phyloP scores from a whole-genome alignment of 2,113 vertebrate species.

The Corapipo altera region DNA sequence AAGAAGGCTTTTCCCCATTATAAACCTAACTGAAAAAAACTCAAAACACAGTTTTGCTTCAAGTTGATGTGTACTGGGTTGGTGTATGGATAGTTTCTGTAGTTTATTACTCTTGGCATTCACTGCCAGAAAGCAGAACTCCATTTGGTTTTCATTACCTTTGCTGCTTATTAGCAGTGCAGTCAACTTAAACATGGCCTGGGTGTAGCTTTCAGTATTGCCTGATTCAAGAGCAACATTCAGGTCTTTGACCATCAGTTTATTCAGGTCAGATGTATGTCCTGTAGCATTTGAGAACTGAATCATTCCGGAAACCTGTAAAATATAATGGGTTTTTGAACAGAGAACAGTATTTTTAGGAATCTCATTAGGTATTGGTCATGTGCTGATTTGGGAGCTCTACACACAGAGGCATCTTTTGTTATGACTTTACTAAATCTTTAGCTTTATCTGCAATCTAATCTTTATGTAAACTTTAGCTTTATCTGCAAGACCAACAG shows the following conservation, averaged over 20 bases:
- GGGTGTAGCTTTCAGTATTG: constrained; percentile 84
- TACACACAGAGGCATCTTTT: neutral
- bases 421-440: neutral
- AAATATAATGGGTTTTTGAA: neutral
- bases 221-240: constrained; percentile 79
- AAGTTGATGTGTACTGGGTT: neutral
- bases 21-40: neutral
- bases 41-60: neutral
- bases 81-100: neutral
- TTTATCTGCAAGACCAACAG: neutral
- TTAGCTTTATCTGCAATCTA: neutral
- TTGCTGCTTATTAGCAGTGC: constrained; percentile 92
- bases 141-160: constrained; percentile 73
- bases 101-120: neutral
- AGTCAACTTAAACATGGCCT: constrained; percentile 95
- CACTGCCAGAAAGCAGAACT: neutral
- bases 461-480: neutral
- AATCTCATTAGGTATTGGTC: neutral
- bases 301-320: constrained; percentile 93
- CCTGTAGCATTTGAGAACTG: constrained; percentile 87
- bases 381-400: neutral
- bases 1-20: neutral
- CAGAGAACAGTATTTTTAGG: neutral
- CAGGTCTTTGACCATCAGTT: constrained; percentile 89
- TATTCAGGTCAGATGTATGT: constrained; percentile 86